Base-by-base conservation (phyloP, 2,888 invertebrate species). In the Pammene fasciana region DNA sequence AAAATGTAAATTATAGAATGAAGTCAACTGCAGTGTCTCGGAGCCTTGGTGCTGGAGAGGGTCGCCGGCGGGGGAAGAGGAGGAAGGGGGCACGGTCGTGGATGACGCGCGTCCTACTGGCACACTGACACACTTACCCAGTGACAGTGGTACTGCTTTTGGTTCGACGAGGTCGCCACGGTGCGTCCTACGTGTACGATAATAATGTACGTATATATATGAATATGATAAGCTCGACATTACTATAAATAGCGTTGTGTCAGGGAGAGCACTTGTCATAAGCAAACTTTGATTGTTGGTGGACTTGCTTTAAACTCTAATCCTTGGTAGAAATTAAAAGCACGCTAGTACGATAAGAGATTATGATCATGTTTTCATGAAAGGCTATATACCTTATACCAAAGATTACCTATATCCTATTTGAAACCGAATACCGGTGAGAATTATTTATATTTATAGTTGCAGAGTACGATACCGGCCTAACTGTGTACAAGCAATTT, bases 101-200 rank as follows among this genome's bases (percentile, higher is more conserved):
- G 88, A 87, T 91, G 91, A 91, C 92, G 92, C 91, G 90, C 90
- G 92, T 82, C 93, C 93, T 82, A 92, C 90, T 93, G 90, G 85
- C 93, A 85, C 85, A 93, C 89, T 93, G 90, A 90, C 92, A 90
- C 90, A 93, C 88, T 93, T 91, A 91, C 92, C 92, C 81, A 92
- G 84, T 93, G 93, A 91, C 93, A 92, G 90, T 93, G 93, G 89
- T 87, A 91, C 92, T 92, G 87, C 90, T 91, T 91, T 91, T 89
- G 89, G 90, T 89, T 78, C 85, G 90, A 70, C 91, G 91, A 92
- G 92, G 92, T 88, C 92, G 84, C 73, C 79, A 76, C 81, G 82
- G 87, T 86, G 86, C 87, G 87, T 89, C 87, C 86, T 88, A 89
- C 84, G 81, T 85, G 78, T 85, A 82, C 79, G 78, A 79, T 81